Evolutionary conservation across 1,140 invertebrate genomes (phyloP), one percentile per base, ranked within the genome.

Genomic region (Rhagoletis zephyria): DNA sequence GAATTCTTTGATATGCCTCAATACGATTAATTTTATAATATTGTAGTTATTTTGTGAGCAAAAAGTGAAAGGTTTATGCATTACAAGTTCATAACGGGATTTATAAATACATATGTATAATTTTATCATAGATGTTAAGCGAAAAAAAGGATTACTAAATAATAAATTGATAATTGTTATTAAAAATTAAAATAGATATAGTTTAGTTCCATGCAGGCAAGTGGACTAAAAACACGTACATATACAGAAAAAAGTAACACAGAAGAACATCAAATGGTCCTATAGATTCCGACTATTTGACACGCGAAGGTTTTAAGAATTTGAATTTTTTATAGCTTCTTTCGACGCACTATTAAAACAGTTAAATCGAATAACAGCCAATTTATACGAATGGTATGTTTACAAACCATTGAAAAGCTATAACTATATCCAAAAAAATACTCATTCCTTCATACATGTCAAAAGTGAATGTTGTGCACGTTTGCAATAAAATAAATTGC

Each of bases 151-250:
- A 45, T 45, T 70, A 70, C 67, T 45, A 74, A 63, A 30, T 30
- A 74, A 16, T 74, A 74, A 2, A 74, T 74, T 74, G 45, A 74
- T 14, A 74, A 48, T 74, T 74, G 67, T 74, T 74, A 74, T 74
- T 63, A 63, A 16, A 30, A 63, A 74, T 45, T 42, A 74, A 14
- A 74, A 16, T 74, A 67, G 19, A 67, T 67, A 67, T 30, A 67
- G 19, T 30, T 40, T 67, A 67, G 65, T 30, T 67, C 19, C 4
- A 64, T 64, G 30, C 19, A 40, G 19, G 3, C 65, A 12, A 63
- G 19, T 63, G 19, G 61, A 63, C 19, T 40, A 67, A 42, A 42
- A 7, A 65, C 14, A 74, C 67, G 30, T 14, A 48, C 67, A 45
- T 74, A 42, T 7, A 56, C 10, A 56, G 10, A 56, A 56, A 10